Conservation (phyloP, 2,888 invertebrate species). For the Trachelus iudaicus region DNA sequence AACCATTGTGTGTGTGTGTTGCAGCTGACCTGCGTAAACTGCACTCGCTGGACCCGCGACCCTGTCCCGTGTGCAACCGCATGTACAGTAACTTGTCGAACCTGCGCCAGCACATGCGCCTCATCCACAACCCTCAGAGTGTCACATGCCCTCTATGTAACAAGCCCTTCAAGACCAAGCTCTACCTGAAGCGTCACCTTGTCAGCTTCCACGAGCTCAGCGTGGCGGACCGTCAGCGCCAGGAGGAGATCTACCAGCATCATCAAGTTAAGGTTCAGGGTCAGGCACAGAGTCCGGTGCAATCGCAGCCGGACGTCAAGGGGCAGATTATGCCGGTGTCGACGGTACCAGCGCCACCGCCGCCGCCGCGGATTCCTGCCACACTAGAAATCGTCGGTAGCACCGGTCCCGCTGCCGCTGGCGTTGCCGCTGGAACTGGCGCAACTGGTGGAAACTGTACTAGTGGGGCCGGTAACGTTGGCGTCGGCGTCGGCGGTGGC, state of each 20-base stretch:
- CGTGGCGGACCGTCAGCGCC: slow-evolving; percentile 59
- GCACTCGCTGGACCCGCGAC: slow-evolving; percentile 70
- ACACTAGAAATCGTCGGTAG: background rate
- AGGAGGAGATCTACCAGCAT: slow-evolving; percentile 63
- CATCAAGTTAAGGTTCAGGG: slow-evolving; percentile 54
- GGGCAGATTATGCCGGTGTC: slow-evolving; percentile 31
- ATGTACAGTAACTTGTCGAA: slow-evolving; percentile 76
- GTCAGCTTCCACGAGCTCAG: slow-evolving; percentile 69
- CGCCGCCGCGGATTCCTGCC: background rate
- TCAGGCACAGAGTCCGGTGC: slow-evolving; percentile 30
- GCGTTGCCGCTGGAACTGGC: background rate
- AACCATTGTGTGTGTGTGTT: slow-evolving; percentile 65
- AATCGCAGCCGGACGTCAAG: slow-evolving; percentile 29
- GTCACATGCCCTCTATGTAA: slow-evolving; percentile 72
- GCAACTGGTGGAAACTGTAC: background rate
- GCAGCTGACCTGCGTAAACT: slow-evolving; percentile 68
- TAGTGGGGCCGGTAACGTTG: background rate
- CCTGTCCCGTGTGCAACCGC: slow-evolving; percentile 74
- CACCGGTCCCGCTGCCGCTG: background rate
- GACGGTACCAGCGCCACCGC: slow-evolving; percentile 13
- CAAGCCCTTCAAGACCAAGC: slow-evolving; percentile 74
- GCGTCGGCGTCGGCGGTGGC: slow-evolving; percentile 2
- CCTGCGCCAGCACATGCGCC: slow-evolving; percentile 74
- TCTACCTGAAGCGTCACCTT: slow-evolving; percentile 73
- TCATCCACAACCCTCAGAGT: slow-evolving; percentile 74